Percentiles rank a stretch among this genome's conserved stretches.
Conservation (phyloP, 2,113 vertebrate species). For the Hydrolagus affinis region DNA sequence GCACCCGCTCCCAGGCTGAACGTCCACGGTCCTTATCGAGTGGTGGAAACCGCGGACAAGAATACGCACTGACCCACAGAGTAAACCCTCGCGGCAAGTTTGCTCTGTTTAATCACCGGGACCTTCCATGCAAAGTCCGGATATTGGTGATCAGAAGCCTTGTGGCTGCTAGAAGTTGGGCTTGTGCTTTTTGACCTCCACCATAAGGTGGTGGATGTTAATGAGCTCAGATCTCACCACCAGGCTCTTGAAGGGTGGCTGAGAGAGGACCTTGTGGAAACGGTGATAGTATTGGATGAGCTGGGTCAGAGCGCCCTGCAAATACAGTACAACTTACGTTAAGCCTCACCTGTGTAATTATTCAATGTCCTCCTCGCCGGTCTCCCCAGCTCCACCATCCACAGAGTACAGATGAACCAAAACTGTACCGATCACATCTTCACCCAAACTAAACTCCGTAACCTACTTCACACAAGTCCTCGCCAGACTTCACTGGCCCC, state of each 20-base stretch:
- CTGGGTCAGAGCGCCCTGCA: slow-evolving; percentile 78
- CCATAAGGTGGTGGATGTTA: slow-evolving; percentile 91
- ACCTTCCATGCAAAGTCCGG: not conserved
- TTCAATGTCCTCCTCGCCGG: not conserved
- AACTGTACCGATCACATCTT: not conserved
- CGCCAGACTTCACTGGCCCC: too few relatives aligned
- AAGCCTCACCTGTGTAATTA: not conserved
- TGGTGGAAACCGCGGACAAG: not conserved
- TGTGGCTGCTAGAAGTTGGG: slow-evolving; percentile 72
- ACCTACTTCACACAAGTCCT: too few relatives aligned
- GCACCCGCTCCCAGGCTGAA: not conserved
- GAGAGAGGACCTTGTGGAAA: slow-evolving; percentile 79
- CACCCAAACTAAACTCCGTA: not conserved
- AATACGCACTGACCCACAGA: not conserved
- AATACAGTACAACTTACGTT: slow-evolving; percentile 27
- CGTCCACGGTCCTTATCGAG: not conserved
- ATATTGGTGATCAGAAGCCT: not conserved
- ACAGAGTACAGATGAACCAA: not conserved
- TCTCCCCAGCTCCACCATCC: not conserved
- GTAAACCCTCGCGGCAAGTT: not conserved
- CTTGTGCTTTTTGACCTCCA: slow-evolving; percentile 89
- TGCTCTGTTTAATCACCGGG: not conserved
- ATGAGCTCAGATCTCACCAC: slow-evolving; percentile 79
- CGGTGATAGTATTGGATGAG: slow-evolving; percentile 89
- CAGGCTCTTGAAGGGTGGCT: slow-evolving; percentile 72